Conservation (phyloP, 2,888 invertebrate species). For the Ctenicera cuprea region DNA sequence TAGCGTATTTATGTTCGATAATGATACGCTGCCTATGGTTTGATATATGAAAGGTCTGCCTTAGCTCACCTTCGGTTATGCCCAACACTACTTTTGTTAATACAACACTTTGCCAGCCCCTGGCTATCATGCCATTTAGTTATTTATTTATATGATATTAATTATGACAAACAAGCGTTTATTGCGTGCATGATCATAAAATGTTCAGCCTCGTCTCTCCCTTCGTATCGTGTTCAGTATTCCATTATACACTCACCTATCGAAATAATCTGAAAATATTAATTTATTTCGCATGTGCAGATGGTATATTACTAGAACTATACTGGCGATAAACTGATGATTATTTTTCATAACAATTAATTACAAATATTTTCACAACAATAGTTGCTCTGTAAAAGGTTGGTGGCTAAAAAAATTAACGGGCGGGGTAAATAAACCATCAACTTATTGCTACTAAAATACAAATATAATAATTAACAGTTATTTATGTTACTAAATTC, state of each 20-base stretch:
- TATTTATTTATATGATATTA: conserved; percentile 61
- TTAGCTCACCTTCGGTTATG: conserved; percentile 65
- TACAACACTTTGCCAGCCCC: conserved; percentile 69
- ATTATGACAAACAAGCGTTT: conserved; percentile 49
- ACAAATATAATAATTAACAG: too few species aligned
- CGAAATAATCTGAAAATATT: conserved; percentile 5
- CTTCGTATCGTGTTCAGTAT: conserved; percentile 14
- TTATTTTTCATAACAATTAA: too few species aligned
- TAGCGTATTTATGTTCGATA: conserved; percentile 70
- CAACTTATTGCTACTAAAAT: too few species aligned
- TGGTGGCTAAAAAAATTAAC: too few species aligned
- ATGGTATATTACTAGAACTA: neutral
- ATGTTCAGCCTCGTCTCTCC: conserved; percentile 23
- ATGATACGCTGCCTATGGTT: conserved; percentile 70
- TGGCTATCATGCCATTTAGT: conserved; percentile 64
- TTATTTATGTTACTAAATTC: too few species aligned
- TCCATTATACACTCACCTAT: conserved; percentile 26
- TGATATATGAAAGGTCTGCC: conserved; percentile 70
- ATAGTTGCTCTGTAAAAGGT: too few species aligned
- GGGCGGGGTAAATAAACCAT: too few species aligned
- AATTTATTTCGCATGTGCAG: neutral
- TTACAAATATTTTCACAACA: too few species aligned
- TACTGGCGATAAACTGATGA: too few species aligned
- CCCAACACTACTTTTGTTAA: conserved; percentile 66
- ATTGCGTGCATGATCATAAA: conserved; percentile 44